A percentile compares a stretch with the other conserved stretches of the same genome.
Evolutionary conservation across 2,888 invertebrate species (phyloP).

Genomic region (Didymodactylos carnosus): DNA sequence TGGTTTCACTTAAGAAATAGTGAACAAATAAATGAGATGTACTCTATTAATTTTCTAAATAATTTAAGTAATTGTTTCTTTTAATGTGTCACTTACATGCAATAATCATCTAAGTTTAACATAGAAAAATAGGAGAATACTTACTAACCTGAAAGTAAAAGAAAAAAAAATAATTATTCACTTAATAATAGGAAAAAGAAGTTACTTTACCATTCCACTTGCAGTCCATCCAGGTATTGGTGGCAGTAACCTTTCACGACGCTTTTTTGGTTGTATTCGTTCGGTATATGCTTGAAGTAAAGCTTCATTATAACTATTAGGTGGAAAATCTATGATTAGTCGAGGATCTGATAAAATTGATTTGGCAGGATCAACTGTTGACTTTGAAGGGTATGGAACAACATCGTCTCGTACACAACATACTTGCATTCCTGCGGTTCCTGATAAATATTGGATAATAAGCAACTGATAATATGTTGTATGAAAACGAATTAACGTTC

Average conservation of each 20-base stretch:
- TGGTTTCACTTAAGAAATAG: too few species aligned
- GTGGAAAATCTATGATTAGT: not conserved
- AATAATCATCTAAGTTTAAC: too few species aligned
- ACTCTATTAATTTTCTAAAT: not conserved
- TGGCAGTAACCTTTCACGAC: not conserved
- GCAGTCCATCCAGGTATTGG: not conserved
- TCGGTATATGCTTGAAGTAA: not conserved
- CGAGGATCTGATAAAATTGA: not conserved
- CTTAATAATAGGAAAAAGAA: not conserved
- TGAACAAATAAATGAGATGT: not conserved
- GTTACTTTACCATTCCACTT: not conserved
- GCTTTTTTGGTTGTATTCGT: not conserved
- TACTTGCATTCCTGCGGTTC: conserved; percentile 2
- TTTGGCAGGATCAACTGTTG: not conserved
- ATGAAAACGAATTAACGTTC: not conserved
- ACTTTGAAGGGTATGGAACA: not conserved
- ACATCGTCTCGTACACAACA: conserved; percentile 1
- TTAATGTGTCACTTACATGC: too few species aligned
- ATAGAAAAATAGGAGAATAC: too few species aligned
- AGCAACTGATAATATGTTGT: not conserved
- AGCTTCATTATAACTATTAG: not conserved
- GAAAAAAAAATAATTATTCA: not conserved
- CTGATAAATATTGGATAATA: not conserved
- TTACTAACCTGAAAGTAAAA: not conserved
- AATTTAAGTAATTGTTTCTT: too few species aligned